These are phyloP conservation scores for Electrona antarctica DNA, from an alignment of 2,113 vertebrate genomes.

Conservation along the genomic window DNA sequence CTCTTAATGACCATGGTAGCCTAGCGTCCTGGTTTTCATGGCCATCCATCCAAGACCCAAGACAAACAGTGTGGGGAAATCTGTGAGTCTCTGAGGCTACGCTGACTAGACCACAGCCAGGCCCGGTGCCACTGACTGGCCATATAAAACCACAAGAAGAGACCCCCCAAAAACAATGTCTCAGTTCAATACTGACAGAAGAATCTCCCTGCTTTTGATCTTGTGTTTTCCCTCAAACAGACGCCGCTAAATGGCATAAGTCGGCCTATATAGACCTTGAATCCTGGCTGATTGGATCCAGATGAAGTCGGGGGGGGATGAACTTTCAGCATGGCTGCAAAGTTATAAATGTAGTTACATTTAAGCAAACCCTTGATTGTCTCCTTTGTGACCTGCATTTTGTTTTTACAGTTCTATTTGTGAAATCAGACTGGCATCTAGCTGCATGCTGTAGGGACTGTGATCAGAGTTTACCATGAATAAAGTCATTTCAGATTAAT, in stretches of 20 bases:
- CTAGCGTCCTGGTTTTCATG: conserved; percentile 32
- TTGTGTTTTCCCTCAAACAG: conserved; percentile 49
- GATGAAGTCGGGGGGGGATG: conserved; percentile 31
- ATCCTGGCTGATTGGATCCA: conserved; percentile 51
- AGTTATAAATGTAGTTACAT: not conserved
- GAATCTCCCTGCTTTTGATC: conserved; percentile 36
- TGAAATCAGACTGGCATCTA: too few relatives aligned
- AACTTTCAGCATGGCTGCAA: not conserved
- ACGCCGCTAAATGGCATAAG: conserved; percentile 35
- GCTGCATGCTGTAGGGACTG: too few relatives aligned
- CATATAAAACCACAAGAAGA: conserved; percentile 57
- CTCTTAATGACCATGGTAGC: too few relatives aligned
- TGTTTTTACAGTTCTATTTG: too few relatives aligned
- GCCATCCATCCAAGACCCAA: conserved; percentile 45
- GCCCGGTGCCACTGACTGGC: conserved; percentile 22
- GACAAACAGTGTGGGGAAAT: conserved; percentile 67
- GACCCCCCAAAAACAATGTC: conserved; percentile 60
- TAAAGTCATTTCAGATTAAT: not conserved
- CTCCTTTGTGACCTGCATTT: too few relatives aligned
- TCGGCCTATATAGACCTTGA: conserved; percentile 13
- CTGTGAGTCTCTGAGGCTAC: conserved; percentile 56
- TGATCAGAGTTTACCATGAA: not conserved
- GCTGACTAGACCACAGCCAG: conserved; percentile 56
- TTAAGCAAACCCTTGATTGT: too few relatives aligned
- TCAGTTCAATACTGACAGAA: conserved; percentile 41